These are phyloP conservation scores for Chrysemys picta DNA, from an alignment of 2,113 vertebrate species.

Conservation along the genomic window DNA sequence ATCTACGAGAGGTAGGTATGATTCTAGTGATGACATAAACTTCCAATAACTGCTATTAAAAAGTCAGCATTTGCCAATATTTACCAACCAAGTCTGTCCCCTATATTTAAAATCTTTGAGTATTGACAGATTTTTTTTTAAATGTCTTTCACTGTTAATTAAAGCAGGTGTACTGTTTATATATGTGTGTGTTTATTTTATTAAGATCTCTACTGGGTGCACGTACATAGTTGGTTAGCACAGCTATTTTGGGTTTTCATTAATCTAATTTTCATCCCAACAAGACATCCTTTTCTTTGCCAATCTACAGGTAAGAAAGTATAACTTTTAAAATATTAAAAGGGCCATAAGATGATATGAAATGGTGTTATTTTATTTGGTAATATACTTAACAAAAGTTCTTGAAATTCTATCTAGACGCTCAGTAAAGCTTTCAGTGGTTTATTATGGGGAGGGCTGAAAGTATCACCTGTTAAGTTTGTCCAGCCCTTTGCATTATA, in stretches of 20 bases:
- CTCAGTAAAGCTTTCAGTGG: background rate
- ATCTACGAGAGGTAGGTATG: slow-evolving; percentile 93
- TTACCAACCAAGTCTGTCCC: background rate
- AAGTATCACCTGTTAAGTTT: background rate
- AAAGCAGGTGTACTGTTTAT: fast-evolving
- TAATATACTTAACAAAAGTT: background rate
- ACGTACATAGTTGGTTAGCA: background rate
- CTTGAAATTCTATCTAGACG: background rate
- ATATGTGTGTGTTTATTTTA: background rate
- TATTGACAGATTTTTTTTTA: background rate
- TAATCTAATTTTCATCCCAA: background rate
- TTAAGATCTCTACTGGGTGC: background rate
- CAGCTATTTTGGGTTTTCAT: background rate
- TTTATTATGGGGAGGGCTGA: background rate
- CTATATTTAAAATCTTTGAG: background rate
- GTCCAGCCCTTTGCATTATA: background rate
- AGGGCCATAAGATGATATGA: background rate
- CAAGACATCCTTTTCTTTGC: background rate
- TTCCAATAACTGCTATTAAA: background rate
- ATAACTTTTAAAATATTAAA: background rate
- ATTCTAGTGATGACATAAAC: background rate
- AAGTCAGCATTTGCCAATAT: background rate
- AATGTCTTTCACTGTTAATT: background rate
- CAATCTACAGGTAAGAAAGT: background rate
- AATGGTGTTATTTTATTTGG: background rate